phyloP scores from a whole-genome alignment of 2,888 invertebrate species.

The Gasteruption jaculator region DNA sequence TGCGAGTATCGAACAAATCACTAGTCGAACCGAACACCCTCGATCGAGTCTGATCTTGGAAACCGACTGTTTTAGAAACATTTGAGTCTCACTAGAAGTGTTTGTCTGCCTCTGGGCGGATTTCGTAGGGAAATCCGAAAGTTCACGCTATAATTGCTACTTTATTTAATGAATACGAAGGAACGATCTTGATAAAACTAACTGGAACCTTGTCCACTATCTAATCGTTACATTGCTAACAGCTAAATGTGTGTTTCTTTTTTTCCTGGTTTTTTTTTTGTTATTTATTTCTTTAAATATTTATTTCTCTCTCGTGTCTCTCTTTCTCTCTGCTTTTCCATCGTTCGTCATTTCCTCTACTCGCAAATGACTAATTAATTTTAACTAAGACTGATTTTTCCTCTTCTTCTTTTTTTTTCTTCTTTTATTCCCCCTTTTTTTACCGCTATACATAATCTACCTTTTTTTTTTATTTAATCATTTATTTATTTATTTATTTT shows the following conservation, averaged over 20 bases:
- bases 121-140: no score
- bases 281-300: not conserved
- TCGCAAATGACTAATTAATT: constrained; percentile 28
- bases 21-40: constrained; percentile 1
- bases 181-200: constrained; percentile 36
- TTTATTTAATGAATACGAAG: no score
- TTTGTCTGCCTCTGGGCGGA: constrained; percentile 13
- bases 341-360: constrained; percentile 14
- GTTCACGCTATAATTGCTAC: no score
- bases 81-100: constrained; percentile 14
- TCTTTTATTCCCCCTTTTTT: constrained; percentile 15
- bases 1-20: no score
- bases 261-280: constrained; percentile 9
- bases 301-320: constrained; percentile 1
- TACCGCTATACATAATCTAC: constrained; percentile 2
- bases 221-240: constrained; percentile 28
- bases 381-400: constrained; percentile 25
- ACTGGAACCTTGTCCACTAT: constrained; percentile 30
- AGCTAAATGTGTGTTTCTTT: constrained; percentile 27
- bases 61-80: constrained; percentile 1
- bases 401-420: constrained; percentile 6
- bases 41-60: not conserved
- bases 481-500: constrained; percentile 7
- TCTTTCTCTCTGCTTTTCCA: constrained; percentile 5
- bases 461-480: constrained; percentile 13